Evolutionary conservation across 2,888 invertebrate species (phyloP).

Genomic region (Cremastinae sp.): DNA sequence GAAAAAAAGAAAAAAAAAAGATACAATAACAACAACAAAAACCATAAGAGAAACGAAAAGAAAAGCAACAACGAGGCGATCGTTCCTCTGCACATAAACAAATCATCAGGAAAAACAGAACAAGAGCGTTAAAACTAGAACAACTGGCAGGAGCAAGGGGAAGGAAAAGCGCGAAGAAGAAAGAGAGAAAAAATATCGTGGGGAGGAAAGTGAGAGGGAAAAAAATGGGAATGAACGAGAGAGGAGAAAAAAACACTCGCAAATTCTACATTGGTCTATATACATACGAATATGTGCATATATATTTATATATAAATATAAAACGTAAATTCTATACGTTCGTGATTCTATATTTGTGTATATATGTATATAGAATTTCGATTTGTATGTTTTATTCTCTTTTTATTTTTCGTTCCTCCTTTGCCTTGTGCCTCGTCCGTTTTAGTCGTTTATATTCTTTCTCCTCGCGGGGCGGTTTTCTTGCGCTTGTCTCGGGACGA

Average conservation of each 20-base stretch:
- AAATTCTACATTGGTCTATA: conserved; percentile 11
- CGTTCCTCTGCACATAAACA: no score
- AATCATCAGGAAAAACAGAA: no score
- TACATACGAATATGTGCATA: background rate
- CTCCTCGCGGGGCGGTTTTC: background rate
- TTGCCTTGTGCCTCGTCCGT: background rate
- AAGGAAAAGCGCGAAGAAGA: conserved; percentile 12
- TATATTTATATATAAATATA: conserved; percentile 11
- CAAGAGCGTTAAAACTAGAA: no score
- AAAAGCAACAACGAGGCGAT: background rate
- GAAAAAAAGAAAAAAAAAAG: conserved; percentile 1
- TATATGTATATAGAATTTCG: background rate
- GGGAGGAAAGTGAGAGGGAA: background rate
- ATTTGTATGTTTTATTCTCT: background rate
- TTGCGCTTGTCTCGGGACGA: background rate
- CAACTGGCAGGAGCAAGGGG: background rate
- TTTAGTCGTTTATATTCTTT: background rate
- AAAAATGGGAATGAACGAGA: conserved; percentile 9
- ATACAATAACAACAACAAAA: background rate
- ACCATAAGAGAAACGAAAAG: background rate
- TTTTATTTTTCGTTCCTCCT: conserved; percentile 5
- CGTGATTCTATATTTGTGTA: background rate
- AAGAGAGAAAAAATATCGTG: conserved; percentile 2
- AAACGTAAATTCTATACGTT: background rate
- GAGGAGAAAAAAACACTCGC: conserved; percentile 2